Percentiles rank a stretch among this genome's conserved stretches.
Evolutionary conservation across 2,888 invertebrate genomes (phyloP).

Genomic region (Vanessa cardui): DNA sequence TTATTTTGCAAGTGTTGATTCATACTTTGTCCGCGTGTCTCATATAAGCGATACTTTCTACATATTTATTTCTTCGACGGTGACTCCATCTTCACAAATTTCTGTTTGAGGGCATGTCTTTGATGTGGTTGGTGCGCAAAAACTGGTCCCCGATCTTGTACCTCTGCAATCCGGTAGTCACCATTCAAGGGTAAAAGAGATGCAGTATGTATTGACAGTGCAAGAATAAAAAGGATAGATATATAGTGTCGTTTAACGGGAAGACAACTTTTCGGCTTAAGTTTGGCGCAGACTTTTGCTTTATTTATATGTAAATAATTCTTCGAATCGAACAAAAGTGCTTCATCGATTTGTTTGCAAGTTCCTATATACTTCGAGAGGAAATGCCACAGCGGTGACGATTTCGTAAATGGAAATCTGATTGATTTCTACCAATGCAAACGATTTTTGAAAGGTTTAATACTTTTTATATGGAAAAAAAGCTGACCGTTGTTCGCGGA

Average conservation of each 20-base stretch:
- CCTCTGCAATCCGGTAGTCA: conserved; percentile 64
- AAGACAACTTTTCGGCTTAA: conserved; percentile 53
- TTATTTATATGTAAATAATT: conserved; percentile 58
- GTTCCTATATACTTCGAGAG: conserved; percentile 43
- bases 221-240: conserved; percentile 52
- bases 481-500: too few species aligned
- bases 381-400: conserved; percentile 39
- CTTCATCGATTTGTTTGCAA: conserved; percentile 49
- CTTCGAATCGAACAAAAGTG: conserved; percentile 52
- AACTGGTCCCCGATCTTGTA: conserved; percentile 69
- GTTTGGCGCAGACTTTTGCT: conserved; percentile 52
- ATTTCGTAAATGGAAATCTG: conserved; percentile 13
- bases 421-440: background rate
- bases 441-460: too few species aligned
- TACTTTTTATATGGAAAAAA: too few species aligned
- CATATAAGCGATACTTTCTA: conserved; percentile 26
- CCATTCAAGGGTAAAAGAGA: conserved; percentile 74
- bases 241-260: conserved; percentile 66
- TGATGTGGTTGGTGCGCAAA: conserved; percentile 58
- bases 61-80: conserved; percentile 33
- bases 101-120: conserved; percentile 46
- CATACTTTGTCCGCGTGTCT: background rate
- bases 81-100: conserved; percentile 47
- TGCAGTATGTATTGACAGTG: conserved; percentile 39
- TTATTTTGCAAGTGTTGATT: background rate